Evolutionary conservation across 2,888 invertebrate species (phyloP).

Genomic region (Leptura quadrifasciata): DNA sequence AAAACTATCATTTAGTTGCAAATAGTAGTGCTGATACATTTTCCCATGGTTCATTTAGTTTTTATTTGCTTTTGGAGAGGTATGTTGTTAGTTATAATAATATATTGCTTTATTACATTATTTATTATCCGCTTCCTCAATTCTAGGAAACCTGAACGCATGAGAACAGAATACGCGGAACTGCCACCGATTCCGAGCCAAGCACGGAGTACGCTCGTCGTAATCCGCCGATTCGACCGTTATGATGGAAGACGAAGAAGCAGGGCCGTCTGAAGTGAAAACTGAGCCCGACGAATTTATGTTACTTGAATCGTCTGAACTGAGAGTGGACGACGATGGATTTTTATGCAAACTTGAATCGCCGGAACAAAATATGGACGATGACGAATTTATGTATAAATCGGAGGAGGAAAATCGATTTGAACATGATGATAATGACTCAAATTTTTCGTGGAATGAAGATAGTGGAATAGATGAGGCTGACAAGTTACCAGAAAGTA

Average conservation of each 20-base stretch:
- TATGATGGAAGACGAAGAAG: neutral
- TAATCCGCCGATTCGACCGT: neutral
- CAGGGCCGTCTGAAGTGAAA: constrained; percentile 1
- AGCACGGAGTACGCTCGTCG: neutral
- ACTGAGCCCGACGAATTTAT: neutral
- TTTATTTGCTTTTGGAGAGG: neutral
- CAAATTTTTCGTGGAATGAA: neutral
- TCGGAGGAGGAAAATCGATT: neutral
- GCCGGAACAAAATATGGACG: neutral
- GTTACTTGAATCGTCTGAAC: neutral
- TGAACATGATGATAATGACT: neutral
- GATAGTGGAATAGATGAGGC: neutral
- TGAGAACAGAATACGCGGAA: neutral
- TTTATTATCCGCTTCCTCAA: neutral
- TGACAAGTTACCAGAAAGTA: neutral
- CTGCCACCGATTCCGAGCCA: neutral
- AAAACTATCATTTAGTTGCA: neutral
- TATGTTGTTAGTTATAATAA: neutral
- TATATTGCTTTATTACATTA: no score
- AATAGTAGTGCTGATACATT: neutral
- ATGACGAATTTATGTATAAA: neutral
- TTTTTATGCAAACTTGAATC: neutral
- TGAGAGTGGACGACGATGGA: neutral
- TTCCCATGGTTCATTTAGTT: neutral
- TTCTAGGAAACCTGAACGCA: neutral